Conservation (phyloP, 2,797 vertebrate genomes). For the Cossypha caffra region DNA sequence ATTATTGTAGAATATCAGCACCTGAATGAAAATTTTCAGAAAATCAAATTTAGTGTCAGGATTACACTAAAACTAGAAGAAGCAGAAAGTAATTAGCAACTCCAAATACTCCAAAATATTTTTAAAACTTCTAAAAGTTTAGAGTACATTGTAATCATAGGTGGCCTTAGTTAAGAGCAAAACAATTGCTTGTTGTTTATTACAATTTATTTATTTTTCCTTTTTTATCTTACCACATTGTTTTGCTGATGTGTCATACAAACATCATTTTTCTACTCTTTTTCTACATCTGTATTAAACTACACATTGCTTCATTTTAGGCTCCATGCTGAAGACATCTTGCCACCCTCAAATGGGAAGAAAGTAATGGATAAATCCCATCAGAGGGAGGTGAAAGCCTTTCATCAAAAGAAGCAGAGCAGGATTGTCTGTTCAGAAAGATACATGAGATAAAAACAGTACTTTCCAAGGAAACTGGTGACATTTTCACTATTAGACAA, state of each 20-base stretch:
- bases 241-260: neutral
- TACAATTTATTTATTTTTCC: neutral
- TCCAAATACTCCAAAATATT: neutral
- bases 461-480: neutral
- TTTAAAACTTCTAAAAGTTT: neutral
- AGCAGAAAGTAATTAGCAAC: neutral
- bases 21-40: neutral
- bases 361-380: neutral
- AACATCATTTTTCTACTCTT: neutral
- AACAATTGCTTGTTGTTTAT: neutral
- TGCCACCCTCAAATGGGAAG: neutral
- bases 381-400: neutral
- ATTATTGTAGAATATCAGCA: neutral
- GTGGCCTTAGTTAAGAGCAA: accelerated
- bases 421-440: neutral
- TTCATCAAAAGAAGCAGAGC: neutral
- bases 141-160: neutral
- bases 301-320: neutral
- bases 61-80: neutral
- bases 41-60: neutral
- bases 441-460: neutral
- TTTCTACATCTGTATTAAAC: neutral
- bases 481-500: neutral
- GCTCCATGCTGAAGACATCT: neutral
- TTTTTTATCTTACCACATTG: neutral